Evolutionary conservation across 1,140 invertebrate species (phyloP).

Genomic region (Drosophila ogumai): DNA sequence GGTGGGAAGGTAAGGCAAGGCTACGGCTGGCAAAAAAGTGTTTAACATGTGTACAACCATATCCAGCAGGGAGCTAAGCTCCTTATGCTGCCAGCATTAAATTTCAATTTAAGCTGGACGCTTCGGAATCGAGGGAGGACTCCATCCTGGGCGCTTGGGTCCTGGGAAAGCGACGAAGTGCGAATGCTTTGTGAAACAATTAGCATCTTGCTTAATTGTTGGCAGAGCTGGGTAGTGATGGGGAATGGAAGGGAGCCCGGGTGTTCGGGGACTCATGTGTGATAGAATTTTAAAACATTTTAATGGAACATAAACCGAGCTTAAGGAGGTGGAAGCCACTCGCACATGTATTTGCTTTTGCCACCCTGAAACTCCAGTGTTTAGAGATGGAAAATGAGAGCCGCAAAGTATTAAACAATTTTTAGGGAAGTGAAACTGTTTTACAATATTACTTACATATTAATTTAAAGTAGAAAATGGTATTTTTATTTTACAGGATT

Average conservation of each 20-base stretch:
- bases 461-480: neutral
- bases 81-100: conserved; percentile 66
- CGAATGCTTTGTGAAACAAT: conserved; percentile 77
- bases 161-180: conserved; percentile 76
- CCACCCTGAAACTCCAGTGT: neutral
- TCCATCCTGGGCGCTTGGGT: conserved; percentile 11
- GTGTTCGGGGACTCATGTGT: conserved; percentile 25
- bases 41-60: conserved; percentile 75
- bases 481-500: neutral
- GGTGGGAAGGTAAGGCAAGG: conserved; percentile 16
- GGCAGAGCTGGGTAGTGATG: conserved; percentile 17
- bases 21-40: conserved; percentile 59
- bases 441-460: too few relatives aligned
- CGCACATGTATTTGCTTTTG: conserved; percentile 14
- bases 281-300: conserved; percentile 69
- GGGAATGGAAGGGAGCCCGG: neutral
- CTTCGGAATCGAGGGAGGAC: conserved; percentile 17
- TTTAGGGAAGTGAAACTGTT: neutral
- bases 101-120: conserved; percentile 79
- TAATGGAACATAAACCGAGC: conserved; percentile 77
- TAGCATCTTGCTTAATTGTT: conserved; percentile 78
- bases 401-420: neutral
- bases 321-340: conserved; percentile 9
- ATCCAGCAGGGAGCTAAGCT: conserved; percentile 61
- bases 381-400: conserved; percentile 6